Evolutionary conservation across 1,140 invertebrate genomes (phyloP).

Genomic region (Philotrypesis tridentata): DNA sequence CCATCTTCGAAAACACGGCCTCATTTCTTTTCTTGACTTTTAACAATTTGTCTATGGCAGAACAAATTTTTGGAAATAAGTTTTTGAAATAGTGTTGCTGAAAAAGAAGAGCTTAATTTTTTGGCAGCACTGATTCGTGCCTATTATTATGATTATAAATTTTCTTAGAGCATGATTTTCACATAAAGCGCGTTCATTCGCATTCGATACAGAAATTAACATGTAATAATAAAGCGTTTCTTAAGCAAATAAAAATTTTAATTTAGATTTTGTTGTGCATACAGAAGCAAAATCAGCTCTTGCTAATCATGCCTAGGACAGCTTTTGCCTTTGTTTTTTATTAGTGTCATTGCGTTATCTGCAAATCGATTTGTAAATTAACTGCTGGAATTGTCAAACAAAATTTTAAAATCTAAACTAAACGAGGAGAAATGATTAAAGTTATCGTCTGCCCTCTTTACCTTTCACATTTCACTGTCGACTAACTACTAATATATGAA

Average conservation of each 20-base stretch:
- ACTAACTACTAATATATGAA: slow-evolving; percentile 69
- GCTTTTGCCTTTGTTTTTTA: slow-evolving; percentile 32
- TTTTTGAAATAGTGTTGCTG: slow-evolving; percentile 22
- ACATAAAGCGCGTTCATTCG: slow-evolving; percentile 2
- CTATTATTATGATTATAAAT: not conserved
- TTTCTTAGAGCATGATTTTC: slow-evolving; percentile 2
- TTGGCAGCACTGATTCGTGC: slow-evolving; percentile 17
- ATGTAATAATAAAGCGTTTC: not conserved
- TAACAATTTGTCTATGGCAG: not conserved
- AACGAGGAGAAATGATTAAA: not conserved
- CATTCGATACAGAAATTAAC: not conserved
- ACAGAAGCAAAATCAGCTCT: slow-evolving; percentile 19
- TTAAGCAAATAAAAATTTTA: not conserved
- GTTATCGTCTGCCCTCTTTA: slow-evolving; percentile 20
- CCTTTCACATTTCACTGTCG: slow-evolving; percentile 47
- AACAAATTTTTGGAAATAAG: slow-evolving; percentile 1
- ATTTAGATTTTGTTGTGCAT: slow-evolving; percentile 8
- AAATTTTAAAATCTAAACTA: not conserved
- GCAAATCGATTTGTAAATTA: slow-evolving; percentile 11
- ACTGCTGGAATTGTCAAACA: not conserved
- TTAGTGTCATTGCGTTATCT: slow-evolving; percentile 21
- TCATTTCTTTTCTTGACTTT: slow-evolving; percentile 21
- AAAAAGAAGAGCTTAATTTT: slow-evolving; percentile 23
- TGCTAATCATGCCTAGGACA: slow-evolving; percentile 32
- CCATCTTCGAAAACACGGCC: not conserved